Evolutionary conservation across 2,888 invertebrate species (phyloP).

Genomic region (Drosophila antonietae): DNA sequence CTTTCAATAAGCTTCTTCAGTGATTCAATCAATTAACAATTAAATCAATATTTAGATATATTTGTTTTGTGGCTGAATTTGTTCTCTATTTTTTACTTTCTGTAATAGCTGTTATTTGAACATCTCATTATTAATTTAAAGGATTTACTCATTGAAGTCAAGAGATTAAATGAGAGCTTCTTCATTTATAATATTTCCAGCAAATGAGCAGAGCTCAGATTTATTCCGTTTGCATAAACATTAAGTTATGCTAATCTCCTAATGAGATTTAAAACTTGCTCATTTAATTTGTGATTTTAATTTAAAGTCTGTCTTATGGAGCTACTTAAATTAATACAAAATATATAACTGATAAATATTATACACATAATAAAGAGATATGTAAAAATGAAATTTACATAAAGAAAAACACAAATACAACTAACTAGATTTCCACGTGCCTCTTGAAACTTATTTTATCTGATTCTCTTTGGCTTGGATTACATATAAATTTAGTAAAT

Average conservation of each 20-base stretch:
- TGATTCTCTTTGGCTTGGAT: slow-evolving; percentile 11
- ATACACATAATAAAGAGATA: no score
- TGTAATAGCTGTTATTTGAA: not conserved
- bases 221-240: not conserved
- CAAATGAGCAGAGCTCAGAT: not conserved
- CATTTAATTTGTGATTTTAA: not conserved
- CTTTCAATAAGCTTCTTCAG: not conserved
- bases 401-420: not conserved
- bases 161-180: not conserved
- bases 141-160: not conserved
- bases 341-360: not conserved
- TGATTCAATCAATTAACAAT: not conserved
- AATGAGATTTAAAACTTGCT: not conserved
- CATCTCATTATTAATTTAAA: not conserved
- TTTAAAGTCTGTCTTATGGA: not conserved
- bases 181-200: not conserved
- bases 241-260: not conserved
- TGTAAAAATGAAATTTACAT: not conserved
- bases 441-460: not conserved
- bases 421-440: not conserved
- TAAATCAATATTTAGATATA: not conserved
- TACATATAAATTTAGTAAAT: slow-evolving; percentile 44
- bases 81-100: not conserved
- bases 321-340: not conserved
- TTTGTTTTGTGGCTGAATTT: not conserved